These are phyloP conservation scores for Gila robusta DNA, from an alignment of 2,797 vertebrate genomes.

Conservation along the genomic window DNA sequence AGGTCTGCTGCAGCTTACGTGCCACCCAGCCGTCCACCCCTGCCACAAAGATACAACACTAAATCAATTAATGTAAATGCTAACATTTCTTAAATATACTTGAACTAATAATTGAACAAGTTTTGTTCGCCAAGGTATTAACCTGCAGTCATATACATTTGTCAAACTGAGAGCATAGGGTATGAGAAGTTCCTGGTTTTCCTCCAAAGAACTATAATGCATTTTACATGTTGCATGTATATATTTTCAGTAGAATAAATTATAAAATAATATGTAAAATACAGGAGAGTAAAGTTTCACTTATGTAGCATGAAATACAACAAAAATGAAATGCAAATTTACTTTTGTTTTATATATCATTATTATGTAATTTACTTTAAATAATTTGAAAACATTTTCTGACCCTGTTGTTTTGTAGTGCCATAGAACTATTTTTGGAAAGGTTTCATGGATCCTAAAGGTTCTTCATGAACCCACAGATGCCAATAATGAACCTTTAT, in stretches of 20 bases:
- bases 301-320: background rate
- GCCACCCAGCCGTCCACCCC: conserved; percentile 76
- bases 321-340: background rate
- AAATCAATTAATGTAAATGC: background rate
- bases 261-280: background rate
- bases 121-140: background rate
- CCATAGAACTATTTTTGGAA: background rate
- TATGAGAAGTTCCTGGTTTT: background rate
- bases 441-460: background rate
- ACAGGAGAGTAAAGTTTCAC: background rate
- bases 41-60: conserved; percentile 42
- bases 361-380: no score
- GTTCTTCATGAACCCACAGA: background rate
- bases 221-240: background rate
- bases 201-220: background rate
- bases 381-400: background rate
- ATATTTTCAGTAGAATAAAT: background rate
- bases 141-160: background rate
- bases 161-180: background rate
- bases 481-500: background rate
- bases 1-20: conserved; percentile 71
- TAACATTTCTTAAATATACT: background rate
- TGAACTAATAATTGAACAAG: background rate
- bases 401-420: background rate
- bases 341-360: no score